Base-by-base conservation (phyloP, 2,797 vertebrate genomes). In the Acridotheres tristis region DNA sequence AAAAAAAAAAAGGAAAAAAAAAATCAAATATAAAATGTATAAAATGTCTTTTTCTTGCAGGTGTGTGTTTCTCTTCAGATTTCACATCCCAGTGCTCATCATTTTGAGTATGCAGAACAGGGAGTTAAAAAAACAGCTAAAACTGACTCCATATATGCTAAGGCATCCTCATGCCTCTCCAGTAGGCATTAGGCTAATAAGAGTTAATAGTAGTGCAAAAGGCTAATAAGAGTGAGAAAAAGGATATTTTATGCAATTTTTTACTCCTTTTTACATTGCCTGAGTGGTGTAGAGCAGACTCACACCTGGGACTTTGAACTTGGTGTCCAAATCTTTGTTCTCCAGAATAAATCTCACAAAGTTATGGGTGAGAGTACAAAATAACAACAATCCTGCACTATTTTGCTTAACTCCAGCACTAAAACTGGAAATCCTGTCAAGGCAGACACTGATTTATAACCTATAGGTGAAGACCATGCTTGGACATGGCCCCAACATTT, bases 1-100 rank as follows among this genome's bases (percentile, higher is more conserved):
- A 34, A 36, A 30, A 13, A 6, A 26, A 5, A 12, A 5, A 0
- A 1, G 0, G 1, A 11, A 8, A 9, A 7, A 19, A 22, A 21
- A 43, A 14, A 6, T 16, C 1, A 36, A 32, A 53, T 16, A 48
- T 53, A 67, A 84, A 57, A 48, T 34, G 26, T 19, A 32, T 34
- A 34, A 34, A 34, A 34, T 63, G 10, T 43, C 17, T 3, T 78
- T 82, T 58, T 2, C 1, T 48, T 8, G 5, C 23, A 34, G 34
- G 12, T 82, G n/a, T 94, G 66, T 55, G 25, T 17, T 84, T 93
- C 57, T 61, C 23, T 78, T 88, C 42, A 11, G 6, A 26, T 67
- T 89, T 83, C 19, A 13, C 69, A 63, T 84, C 23, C 45, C 18
- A 29, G 34, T 13, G 18, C 26, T 67, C 80, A 47, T 67, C 80